Percentiles rank a stretch among this genome's conserved stretches.
These are phyloP conservation scores for Indicator maculatus DNA, from an alignment of 2,113 vertebrate genomes.

Conservation along the genomic window DNA sequence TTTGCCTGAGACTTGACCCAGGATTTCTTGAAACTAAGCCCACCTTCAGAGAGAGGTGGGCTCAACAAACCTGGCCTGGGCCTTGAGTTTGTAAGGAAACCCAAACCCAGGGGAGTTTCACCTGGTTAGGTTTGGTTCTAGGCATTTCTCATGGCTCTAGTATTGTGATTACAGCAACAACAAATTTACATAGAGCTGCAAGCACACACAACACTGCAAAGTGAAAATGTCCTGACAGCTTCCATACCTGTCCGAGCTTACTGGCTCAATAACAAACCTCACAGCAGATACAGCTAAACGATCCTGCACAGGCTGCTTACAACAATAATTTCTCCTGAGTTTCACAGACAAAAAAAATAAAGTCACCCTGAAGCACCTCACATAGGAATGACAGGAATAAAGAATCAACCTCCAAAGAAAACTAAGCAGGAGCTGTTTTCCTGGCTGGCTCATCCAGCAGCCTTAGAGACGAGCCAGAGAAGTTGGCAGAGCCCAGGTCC, in stretches of 20 bases:
- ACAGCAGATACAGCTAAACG: not conserved
- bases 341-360: not conserved
- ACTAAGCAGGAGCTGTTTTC: not conserved
- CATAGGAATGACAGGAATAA: not conserved
- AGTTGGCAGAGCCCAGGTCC: not conserved
- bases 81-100: conserved; percentile 29
- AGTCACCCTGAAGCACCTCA: not conserved
- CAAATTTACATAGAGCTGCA: not conserved
- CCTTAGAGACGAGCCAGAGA: not conserved
- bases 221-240: not conserved
- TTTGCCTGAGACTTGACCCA: conserved; percentile 33
- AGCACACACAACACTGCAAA: not conserved
- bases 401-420: conserved; percentile 10
- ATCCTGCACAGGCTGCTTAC: not conserved
- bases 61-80: conserved; percentile 24
- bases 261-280: not conserved
- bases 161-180: conserved; percentile 2
- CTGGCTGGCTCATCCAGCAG: not conserved
- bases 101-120: conserved; percentile 40
- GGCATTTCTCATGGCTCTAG: conserved; percentile 21
- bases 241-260: not conserved
- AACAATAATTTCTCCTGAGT: not conserved
- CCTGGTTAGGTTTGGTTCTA: conserved; percentile 43
- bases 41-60: conserved; percentile 42
- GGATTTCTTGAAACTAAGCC: conserved; percentile 49